Evolutionary conservation across 1,140 invertebrate genomes (phyloP), one percentile per base, ranked within the genome.

Genomic region (Penaeus japonicus): DNA sequence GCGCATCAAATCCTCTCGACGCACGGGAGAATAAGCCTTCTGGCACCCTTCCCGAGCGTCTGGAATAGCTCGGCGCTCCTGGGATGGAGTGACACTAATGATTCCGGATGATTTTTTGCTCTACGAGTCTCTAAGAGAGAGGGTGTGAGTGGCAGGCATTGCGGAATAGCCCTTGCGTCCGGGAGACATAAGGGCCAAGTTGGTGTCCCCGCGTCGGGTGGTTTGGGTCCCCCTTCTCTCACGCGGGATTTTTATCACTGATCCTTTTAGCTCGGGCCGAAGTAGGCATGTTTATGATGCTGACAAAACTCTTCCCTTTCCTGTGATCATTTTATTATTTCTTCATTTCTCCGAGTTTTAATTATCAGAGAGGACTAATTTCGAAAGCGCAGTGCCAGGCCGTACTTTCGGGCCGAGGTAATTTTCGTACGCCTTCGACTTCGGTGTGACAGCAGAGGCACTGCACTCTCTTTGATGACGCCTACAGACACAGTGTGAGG

Each of bases 251-350:
- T 87, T 87, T 87, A 87, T 87, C 85, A 87, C 78, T 87, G 85
- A 87, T 87, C 85, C 85, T 87, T 87, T 87, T 87, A 87, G 85
- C 85, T 87, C 78, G 78, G 78, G 81, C 85, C 85, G 78, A 81
- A 87, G 85, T 87, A 77, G 85, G 85, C 57, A 87, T 87, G 85
- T 87, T 87, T 87, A 87, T 87, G 85, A 87, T 87, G 85, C 85
- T 87, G 85, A 87, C 85, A 87, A 87, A 87, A 87, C 85, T 87
- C 85, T 87, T 81, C 85, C 73, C 85, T 80, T 87, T 87, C 77
- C 78, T 73, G 24, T 27, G 20, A 53, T 79, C 32, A 82, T 87
- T 87, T 87, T 87, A 87, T 87, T 87, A 87, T 87, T 87, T 87
- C 85, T 87, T 73, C 78, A 30, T 81, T 81, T 87, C 78, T 77